Evolutionary conservation across 2,797 vertebrate genomes (phyloP), one percentile per base, ranked within the genome.

Genomic region (Xyrichtys novacula): DNA sequence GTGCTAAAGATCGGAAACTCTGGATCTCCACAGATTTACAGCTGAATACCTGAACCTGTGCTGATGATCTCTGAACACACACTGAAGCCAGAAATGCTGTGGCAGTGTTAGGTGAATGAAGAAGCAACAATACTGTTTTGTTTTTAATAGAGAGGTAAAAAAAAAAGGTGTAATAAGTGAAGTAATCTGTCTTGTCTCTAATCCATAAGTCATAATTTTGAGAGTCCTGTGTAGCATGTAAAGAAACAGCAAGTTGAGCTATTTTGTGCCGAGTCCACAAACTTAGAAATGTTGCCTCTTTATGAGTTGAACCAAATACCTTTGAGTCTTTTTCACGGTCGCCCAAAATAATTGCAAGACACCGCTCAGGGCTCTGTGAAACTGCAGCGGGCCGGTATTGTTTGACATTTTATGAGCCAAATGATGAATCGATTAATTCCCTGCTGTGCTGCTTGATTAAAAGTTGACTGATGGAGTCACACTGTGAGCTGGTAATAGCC

Each of bases 371-470:
- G 71, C 50, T 54, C 14, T n/a, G 22, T 2, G 16, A 16, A 67
- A 22, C 29, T 38, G 57, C 58, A 48, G 66, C 71, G 46, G 46
- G 11, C 62, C 68, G 46, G 65, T 64, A 49, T 52, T 60, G 66
- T 73, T 23, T 72, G 74, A 65, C 57, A 66, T 78, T 73, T 73
- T 22, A 50, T 16, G 28, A 54, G 28, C 55, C 64, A 11, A 79
- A 48, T 20, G 47, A 80, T 66, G 52, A 48, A 68, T 79, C 56
- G 63, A 47, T 75, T 64, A 38, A 65, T 26, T 66, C 59, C 64
- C 55, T 48, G 66, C 64, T 74, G 50, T 60, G 64, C 47, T 57
- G 48, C 55, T 61, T 55, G 55, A 84, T 85, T 84, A 65, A 65
- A 77, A 65, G 58, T 48, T 49, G 42, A 26, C 40, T 57, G 46